Base-by-base conservation (phyloP, 2,113 vertebrate genomes). In the Scopus umbretta region DNA sequence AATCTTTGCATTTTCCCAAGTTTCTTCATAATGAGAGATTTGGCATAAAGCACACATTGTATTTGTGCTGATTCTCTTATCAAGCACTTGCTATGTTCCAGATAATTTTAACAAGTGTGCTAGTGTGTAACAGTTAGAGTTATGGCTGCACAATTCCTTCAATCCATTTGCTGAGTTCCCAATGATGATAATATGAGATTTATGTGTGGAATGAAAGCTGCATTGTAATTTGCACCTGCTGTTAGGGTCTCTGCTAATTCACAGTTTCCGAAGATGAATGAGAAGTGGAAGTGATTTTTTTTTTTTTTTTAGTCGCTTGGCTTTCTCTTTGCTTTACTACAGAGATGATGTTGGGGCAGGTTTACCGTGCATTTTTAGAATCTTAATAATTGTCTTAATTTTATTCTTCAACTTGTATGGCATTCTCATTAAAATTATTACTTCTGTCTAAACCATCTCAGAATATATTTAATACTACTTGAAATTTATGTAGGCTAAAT, bases 101-200 rank as follows among this genome's bases (percentile, higher is more conserved):
- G 92, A 88, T 96, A 89, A 94, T 86, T 94, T 94, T 96, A 96
- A 88, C 88, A 94, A 93, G 56, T 36, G 38, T 55, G 45, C 34
- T 68, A 59, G 72, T 30, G 59, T 91, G 80, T 73, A 93, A 75
- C 65, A 62, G 61, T 56, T 72, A 67, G 71, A 86, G 52, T 72
- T 91, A 45, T 11, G 71, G 65, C 67, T 94, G 74, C 36, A 40
- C 55, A 92, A 78, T 82, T 74, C 85, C 58, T 84, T 75, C 83
- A 85, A 18, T 76, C 87, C 22, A 3, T 68, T 68, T 94, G n/a
- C 81, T 75, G 87, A 49, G 50, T 59, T 87, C 49, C 52, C 74
- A 45, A 7, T 83, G 75, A 10, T 61, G 75, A 68, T 79, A 58
- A 80, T 56, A 76, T 3, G 58, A 61, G 16, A 85, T 93, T 55